Base-by-base conservation (phyloP, 2,797 vertebrate species). In the Cossypha niveicapilla region DNA sequence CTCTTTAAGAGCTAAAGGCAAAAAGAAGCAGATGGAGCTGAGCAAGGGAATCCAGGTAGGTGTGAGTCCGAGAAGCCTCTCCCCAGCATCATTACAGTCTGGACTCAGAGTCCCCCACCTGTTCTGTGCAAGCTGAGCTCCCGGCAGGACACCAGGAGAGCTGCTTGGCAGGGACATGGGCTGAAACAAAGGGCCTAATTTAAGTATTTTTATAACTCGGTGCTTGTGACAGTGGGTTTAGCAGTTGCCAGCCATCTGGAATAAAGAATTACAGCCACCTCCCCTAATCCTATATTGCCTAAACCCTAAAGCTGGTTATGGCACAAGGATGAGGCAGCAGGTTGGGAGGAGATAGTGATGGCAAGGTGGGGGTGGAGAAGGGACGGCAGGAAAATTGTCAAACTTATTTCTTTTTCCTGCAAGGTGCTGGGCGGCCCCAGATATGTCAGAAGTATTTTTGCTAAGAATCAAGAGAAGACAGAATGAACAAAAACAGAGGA, bases 281-380 rank as follows among this genome's bases (percentile, higher is more conserved):
- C 96, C 94, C 91, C 96, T 98, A 98, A 98, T 98, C 98, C 97
- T 98, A 96, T 96, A 96, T 96, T 95, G 97, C 96, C 97, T 98
- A 98, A 98, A 97, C 97, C 97, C 96, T 98, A 98, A 98, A 98
- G 98, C 98, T 97, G 97, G 98, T 98, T 97, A 97, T 86, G 88
- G 96, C 79, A 79, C 74, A 88, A 85, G 94, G 95, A 92, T 91
- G 93, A 97, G 97, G 97, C 94, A 96, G 98, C 95, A 96, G 97
- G 96, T 81, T 96, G 95, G 92, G 95, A 92, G 88, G 86, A 89
- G 82, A 92, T 75, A 68, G 51, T 6, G 74, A 71, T 51, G 86
- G 82, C 17, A 8, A 58, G 47, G 81, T 72, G 30, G 27, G 56
- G 81, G 87, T 44, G 51, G 74, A 88, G 45, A 76, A 86, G 72